A percentile compares a stretch with the other conserved stretches of the same genome.
Evolutionary conservation across 2,888 invertebrate species (phyloP).

Genomic region (Podotricha telesiphe): DNA sequence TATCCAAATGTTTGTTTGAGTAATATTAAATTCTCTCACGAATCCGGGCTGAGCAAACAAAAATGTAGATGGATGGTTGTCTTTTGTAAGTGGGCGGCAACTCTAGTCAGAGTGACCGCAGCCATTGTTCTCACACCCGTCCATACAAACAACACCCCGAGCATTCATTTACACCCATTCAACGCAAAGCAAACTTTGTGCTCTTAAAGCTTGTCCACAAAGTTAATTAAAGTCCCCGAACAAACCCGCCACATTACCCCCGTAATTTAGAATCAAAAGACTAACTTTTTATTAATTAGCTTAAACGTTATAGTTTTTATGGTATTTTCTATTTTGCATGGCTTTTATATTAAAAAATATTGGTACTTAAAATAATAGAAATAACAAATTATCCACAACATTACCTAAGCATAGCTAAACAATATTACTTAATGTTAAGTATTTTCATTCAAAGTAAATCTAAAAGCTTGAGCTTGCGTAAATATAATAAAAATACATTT

Average conservation of each 20-base stretch:
- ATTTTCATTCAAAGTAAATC: neutral
- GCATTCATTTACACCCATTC: conserved; percentile 65
- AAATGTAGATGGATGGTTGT: conserved; percentile 31
- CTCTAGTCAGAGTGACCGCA: conserved; percentile 55
- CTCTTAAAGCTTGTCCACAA: conserved; percentile 46
- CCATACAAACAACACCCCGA: conserved; percentile 59
- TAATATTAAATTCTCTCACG: conserved; percentile 27
- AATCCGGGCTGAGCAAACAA: conserved; percentile 26
- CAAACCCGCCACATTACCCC: conserved; percentile 30
- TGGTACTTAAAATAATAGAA: too few relatives aligned
- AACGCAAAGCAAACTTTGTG: conserved; percentile 48
- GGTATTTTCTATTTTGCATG: neutral
- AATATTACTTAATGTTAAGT: too few relatives aligned
- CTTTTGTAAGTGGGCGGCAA: conserved; percentile 42
- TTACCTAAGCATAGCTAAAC: too few relatives aligned
- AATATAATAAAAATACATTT: conserved; percentile 13
- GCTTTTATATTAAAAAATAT: too few relatives aligned
- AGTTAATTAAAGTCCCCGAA: conserved; percentile 48
- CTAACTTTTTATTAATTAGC: conserved; percentile 25
- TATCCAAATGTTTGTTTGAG: conserved; percentile 3
- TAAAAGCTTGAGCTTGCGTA: neutral
- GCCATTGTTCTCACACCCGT: conserved; percentile 63
- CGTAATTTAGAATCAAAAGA: conserved; percentile 14
- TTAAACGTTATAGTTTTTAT: conserved; percentile 4
- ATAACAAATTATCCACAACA: too few relatives aligned